Evolutionary conservation across 1,140 invertebrate genomes (phyloP).

Genomic region (Armadillidium nasatum): DNA sequence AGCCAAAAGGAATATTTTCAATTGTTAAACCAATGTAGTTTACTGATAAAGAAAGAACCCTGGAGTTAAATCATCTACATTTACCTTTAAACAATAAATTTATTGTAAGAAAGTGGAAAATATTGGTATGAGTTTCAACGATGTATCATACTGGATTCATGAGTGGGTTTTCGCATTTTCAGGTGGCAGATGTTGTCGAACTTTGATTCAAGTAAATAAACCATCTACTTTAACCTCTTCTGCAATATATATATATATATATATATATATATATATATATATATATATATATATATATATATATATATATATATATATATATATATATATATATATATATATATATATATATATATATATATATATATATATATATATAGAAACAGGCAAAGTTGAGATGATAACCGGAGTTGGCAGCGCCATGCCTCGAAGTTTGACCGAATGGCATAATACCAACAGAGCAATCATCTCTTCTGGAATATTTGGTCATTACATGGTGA

Average conservation of each 20-base stretch:
- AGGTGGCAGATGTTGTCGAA: no score
- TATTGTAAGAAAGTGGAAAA: no score
- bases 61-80: no score
- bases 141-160: no score
- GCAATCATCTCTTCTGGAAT: conserved; percentile 65
- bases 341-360: not conserved
- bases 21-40: no score
- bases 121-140: no score
- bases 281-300: not conserved
- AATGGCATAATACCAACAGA: conserved; percentile 65
- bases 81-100: no score
- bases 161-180: no score
- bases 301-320: conserved; percentile 1
- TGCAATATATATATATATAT: no score
- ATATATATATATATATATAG: not conserved
- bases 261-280: not conserved
- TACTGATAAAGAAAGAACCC: no score
- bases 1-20: no score
- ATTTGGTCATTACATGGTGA: conserved; percentile 71
- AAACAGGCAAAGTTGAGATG: conserved; percentile 68
- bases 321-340: not conserved
- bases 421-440: conserved; percentile 55
- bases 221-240: not conserved
- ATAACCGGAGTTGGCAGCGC: conserved; percentile 68
- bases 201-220: no score